Percentiles rank a stretch among this genome's conserved stretches.
These are phyloP conservation scores for Amblyteles armatorius DNA, from an alignment of 2,888 invertebrate genomes.

Conservation along the genomic window DNA sequence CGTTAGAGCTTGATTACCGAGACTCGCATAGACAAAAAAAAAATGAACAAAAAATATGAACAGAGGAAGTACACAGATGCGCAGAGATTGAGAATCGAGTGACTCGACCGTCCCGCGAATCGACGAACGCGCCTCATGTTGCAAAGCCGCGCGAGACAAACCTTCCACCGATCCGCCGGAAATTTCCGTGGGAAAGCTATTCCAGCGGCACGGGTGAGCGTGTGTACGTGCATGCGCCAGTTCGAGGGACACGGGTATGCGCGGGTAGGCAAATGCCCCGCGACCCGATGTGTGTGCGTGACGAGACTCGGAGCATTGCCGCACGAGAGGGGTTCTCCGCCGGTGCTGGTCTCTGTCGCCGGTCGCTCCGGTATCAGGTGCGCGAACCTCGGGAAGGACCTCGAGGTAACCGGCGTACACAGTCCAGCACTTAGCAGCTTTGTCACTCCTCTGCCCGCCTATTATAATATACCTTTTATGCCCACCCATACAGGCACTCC, in stretches of 20 bases:
- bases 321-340: constrained; percentile 21
- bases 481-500: not conserved
- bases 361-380: constrained; percentile 68
- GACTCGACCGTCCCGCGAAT: not conserved
- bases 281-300: constrained; percentile 64
- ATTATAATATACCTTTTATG: constrained; percentile 47
- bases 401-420: constrained; percentile 70
- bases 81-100: not conserved
- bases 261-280: constrained; percentile 68
- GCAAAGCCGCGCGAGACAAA: constrained; percentile 6
- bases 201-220: constrained; percentile 39
- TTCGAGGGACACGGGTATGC: constrained; percentile 30
- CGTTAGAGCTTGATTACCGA: constrained; percentile 43
- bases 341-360: constrained; percentile 1
- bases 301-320: constrained; percentile 40
- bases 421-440: constrained; percentile 77
- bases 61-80: not conserved
- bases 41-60: not conserved
- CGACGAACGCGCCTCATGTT: not conserved
- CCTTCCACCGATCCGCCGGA: constrained; percentile 70
- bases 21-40: not conserved
- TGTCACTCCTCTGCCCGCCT: constrained; percentile 67
- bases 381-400: constrained; percentile 59
- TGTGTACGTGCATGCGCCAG: constrained; percentile 15
- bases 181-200: constrained; percentile 80